A percentile compares a stretch with the other conserved stretches of the same genome.
Evolutionary conservation across 2,797 vertebrate genomes (phyloP).

Genomic region (Acrocephalus scirpaceus): DNA sequence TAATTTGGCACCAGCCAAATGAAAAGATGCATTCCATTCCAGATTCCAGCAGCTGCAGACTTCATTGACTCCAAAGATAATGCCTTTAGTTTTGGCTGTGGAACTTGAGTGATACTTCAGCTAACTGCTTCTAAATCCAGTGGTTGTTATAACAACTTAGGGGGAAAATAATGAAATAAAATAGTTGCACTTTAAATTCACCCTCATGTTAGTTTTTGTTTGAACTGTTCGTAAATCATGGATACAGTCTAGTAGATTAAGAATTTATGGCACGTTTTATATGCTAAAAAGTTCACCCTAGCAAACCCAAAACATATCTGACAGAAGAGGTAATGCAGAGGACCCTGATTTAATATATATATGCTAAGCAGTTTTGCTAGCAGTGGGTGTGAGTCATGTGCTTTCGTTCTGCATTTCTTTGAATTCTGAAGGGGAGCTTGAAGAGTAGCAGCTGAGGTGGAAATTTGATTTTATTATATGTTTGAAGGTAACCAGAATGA

Average conservation of each 20-base stretch:
- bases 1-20: slow-evolving; percentile 69
- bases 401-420: slow-evolving; percentile 3
- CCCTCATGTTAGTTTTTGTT: background rate
- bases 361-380: background rate
- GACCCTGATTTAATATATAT: background rate
- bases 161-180: slow-evolving; percentile 12
- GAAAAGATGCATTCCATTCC: slow-evolving; percentile 68
- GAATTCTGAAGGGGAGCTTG: background rate
- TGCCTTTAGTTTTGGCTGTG: slow-evolving; percentile 53
- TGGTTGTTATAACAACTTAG: background rate
- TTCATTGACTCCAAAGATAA: slow-evolving; percentile 67
- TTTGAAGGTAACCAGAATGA: background rate
- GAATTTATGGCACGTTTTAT: slow-evolving; percentile 33
- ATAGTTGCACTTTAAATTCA: background rate
- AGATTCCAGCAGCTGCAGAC: slow-evolving; percentile 68
- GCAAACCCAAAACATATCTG: background rate
- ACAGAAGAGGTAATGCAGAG: background rate
- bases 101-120: slow-evolving; percentile 30
- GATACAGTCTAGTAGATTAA: background rate
- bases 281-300: background rate
- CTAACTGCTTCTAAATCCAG: slow-evolving; percentile 24
- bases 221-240: slow-evolving; percentile 16
- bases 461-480: background rate
- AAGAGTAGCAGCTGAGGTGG: background rate
- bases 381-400: background rate